Base-by-base conservation (phyloP, 2,113 vertebrate genomes). In the Climacteris rufus region DNA sequence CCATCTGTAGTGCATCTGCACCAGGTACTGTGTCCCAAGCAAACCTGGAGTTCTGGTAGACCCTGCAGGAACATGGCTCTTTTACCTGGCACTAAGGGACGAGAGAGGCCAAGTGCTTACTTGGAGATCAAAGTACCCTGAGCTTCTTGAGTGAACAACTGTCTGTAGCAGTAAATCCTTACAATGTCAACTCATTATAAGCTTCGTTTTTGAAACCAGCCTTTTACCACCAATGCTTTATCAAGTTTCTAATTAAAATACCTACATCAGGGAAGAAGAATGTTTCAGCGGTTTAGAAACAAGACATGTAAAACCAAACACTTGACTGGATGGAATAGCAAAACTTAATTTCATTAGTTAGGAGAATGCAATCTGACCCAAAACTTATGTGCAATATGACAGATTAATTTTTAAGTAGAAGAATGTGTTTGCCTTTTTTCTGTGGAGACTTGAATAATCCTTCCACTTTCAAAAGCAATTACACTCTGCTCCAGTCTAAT, bases 261-360 rank as follows among this genome's bases (percentile, higher is more conserved):
- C 4, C 42, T 49, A 19, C 4, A 0, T 37, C 5, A 3, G 40
- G 14, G 25, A 42, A 42, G 45, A 57, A 0, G n/a, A 17, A 7
- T 35, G 6, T 45, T 87, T 66, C 1, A 3, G 22, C 42, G 42
- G 31, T 78, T 87, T 76, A 50, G 21, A 87, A 91, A 71, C 22
- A 70, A 78, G 56, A 49, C 24, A 17, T n/a, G 13, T 74, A 66
- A 74, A 83, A 64, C 24, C 22, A 60, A 74, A 66, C 37, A 74
- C 12, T 16, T 39, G 12, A 60, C 45, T 53, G 13, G 31, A 22
- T 4, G 7, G 27, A 89, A 81, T 12, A 79, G 30, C 22, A 79
- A 44, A 93, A 85, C 13, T 47, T 63, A 20, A 52, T 76, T 79
- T 65, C 25, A 6, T 75, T 68, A 60, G 5, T 79, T 47, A 49